A percentile compares a stretch with the other conserved stretches of the same genome.
Conservation (phyloP, 2,888 invertebrate genomes). For the Plutella xylostella region DNA sequence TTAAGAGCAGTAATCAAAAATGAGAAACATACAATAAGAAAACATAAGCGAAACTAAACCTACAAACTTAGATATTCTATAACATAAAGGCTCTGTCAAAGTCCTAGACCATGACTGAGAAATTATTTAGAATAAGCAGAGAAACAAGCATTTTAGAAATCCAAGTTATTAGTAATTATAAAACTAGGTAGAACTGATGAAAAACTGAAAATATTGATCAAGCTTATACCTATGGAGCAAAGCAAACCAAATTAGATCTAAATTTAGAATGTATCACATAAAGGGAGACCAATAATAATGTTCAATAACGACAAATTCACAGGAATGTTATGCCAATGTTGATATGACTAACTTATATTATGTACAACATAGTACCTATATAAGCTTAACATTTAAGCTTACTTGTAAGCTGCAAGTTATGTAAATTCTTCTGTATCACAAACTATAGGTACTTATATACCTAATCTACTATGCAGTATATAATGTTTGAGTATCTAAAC, state of each 20-base stretch:
- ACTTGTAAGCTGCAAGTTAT: constrained; percentile 15
- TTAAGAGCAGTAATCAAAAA: too few species aligned
- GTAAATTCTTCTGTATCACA: constrained; percentile 67
- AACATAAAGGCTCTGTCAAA: too few species aligned
- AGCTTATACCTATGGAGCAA: background rate
- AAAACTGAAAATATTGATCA: background rate
- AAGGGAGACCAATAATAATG: constrained; percentile 7
- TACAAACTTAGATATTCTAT: too few species aligned
- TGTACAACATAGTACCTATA: too few species aligned
- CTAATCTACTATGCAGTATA: constrained; percentile 53
- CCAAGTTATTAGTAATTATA: background rate
- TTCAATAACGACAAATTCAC: background rate
- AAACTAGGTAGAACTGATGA: background rate
- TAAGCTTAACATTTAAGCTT: too few species aligned
- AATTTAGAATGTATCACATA: constrained; percentile 2
- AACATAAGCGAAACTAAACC: too few species aligned
- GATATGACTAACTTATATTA: background rate
- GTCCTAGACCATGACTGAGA: too few species aligned
- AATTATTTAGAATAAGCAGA: too few species aligned
- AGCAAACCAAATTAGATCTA: background rate
- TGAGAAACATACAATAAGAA: too few species aligned
- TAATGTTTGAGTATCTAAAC: constrained; percentile 58
- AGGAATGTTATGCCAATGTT: background rate
- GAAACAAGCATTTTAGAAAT: too few species aligned
- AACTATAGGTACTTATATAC: constrained; percentile 64